phyloP scores from a whole-genome alignment of 2,113 vertebrate genomes.

The Aegithalos caudatus region DNA sequence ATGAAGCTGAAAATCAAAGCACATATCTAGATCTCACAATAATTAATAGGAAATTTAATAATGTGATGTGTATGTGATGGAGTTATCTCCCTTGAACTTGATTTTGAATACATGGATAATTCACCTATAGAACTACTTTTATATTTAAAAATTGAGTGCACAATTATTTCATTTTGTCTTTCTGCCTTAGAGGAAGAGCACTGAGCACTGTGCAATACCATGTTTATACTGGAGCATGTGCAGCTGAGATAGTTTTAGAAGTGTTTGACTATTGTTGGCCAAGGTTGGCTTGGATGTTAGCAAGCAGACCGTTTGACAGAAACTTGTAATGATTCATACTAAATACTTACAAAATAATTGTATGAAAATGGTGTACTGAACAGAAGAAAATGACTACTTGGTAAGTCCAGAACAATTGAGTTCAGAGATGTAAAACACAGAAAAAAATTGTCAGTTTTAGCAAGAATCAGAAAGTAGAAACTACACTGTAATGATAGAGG shows the following conservation, averaged over 20 bases:
- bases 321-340: not conserved
- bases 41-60: not conserved
- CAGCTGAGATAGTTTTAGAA: not conserved
- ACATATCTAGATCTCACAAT: not conserved
- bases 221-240: not conserved
- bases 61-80: not conserved
- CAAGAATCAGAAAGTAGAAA: not conserved
- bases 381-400: not conserved
- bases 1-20: not conserved
- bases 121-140: not conserved
- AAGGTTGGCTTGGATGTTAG: not conserved
- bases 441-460: not conserved
- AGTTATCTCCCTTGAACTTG: not conserved
- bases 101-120: not conserved
- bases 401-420: not conserved
- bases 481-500: not conserved
- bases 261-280: not conserved
- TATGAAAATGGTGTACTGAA: not conserved
- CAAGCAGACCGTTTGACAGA: not conserved
- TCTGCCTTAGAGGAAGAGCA: not conserved
- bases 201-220: accelerated
- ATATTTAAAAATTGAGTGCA: not conserved
- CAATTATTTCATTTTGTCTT: not conserved
- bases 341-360: not conserved
- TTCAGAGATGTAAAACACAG: not conserved